These are phyloP conservation scores for Thecophora atra DNA, from an alignment of 2,888 invertebrate genomes.

Conservation along the genomic window DNA sequence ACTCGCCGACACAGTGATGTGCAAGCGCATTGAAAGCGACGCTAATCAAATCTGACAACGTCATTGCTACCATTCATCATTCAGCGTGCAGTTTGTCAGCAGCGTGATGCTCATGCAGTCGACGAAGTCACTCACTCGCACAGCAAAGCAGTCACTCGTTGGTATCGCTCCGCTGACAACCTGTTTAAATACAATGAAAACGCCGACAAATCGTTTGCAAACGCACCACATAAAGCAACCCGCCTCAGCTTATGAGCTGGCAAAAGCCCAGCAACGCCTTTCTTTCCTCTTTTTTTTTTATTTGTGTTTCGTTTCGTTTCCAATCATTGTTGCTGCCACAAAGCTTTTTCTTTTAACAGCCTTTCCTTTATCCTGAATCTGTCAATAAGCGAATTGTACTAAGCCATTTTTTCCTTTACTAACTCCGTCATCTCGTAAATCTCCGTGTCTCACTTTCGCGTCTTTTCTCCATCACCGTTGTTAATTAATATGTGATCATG, in stretches of 20 bases:
- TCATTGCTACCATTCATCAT: slow-evolving; percentile 32
- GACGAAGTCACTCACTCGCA: background rate
- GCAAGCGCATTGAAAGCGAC: slow-evolving; percentile 24
- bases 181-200: background rate
- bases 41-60: slow-evolving; percentile 36
- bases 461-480: too few species aligned
- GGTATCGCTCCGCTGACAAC: background rate
- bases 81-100: background rate
- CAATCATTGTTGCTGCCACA: background rate
- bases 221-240: background rate
- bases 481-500: too few species aligned
- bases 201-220: background rate
- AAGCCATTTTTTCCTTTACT: too few species aligned
- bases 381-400: too few species aligned
- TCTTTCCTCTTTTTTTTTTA: background rate
- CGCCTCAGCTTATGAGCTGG: background rate
- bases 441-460: too few species aligned
- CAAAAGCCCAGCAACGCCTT: background rate
- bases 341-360: too few species aligned
- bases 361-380: too few species aligned
- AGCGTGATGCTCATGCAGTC: slow-evolving; percentile 5
- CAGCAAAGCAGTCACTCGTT: background rate
- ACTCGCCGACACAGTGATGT: background rate
- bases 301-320: background rate
- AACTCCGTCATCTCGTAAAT: too few species aligned